phyloP scores from a whole-genome alignment of 2,888 invertebrate species.

The Papilio elwesi region DNA sequence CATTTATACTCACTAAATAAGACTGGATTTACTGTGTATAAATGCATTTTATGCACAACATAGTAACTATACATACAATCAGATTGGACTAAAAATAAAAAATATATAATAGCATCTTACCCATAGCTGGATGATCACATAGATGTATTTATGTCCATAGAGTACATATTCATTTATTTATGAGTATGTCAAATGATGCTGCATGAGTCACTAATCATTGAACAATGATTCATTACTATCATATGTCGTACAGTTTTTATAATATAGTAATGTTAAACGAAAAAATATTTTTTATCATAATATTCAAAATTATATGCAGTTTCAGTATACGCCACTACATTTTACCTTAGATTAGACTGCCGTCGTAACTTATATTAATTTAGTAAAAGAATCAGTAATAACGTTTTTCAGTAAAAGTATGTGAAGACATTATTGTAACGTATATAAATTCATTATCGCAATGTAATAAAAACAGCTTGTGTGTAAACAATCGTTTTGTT shows the following conservation, averaged over 20 bases:
- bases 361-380: neutral
- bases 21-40: no score
- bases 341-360: no score
- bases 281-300: neutral
- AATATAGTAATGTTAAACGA: no score
- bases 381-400: neutral
- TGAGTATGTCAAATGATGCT: neutral
- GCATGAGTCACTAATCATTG: neutral
- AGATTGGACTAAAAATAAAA: no score
- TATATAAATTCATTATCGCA: neutral
- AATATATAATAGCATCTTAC: no score
- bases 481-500: conserved; percentile 17
- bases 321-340: no score
- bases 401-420: neutral
- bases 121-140: no score
- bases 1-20: no score
- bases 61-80: no score
- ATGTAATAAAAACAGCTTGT: no score
- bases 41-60: no score
- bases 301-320: neutral
- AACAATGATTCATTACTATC: neutral
- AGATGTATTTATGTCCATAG: no score
- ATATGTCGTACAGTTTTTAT: neutral
- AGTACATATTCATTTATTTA: neutral
- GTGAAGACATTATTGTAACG: neutral